Evolutionary conservation across 2,888 invertebrate species (phyloP).

Genomic region (Carabus problematicus): DNA sequence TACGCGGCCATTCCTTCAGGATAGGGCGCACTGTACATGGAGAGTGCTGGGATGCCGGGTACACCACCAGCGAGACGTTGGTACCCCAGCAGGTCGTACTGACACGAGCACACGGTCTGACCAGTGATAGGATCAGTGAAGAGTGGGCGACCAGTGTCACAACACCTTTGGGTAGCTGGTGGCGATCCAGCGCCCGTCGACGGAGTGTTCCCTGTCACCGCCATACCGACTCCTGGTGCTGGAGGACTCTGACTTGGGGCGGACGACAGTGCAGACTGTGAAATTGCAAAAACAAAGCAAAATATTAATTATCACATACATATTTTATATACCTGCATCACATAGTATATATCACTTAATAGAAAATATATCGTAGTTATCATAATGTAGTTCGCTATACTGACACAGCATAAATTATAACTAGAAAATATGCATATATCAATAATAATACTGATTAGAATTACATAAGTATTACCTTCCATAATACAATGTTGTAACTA

Average conservation of each 20-base stretch:
- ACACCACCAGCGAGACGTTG: conserved; percentile 74
- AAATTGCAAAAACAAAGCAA: conserved; percentile 41
- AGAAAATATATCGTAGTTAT: too few species aligned
- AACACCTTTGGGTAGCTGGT: conserved; percentile 71
- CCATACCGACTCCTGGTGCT: conserved; percentile 65
- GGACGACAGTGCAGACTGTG: conserved; percentile 65
- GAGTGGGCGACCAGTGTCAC: conserved; percentile 90
- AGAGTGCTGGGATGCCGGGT: conserved; percentile 75
- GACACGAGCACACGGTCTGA: conserved; percentile 89
- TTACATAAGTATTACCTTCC: not conserved
- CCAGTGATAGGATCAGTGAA: conserved; percentile 90
- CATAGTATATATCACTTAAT: not conserved
- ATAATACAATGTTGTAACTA: not conserved
- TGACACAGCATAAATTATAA: not conserved
- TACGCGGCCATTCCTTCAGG: conserved; percentile 86
- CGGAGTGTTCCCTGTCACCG: conserved; percentile 54
- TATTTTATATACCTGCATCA: not conserved
- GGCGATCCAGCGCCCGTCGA: conserved; percentile 63
- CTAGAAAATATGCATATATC: not conserved
- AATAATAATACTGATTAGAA: not conserved
- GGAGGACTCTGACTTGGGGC: conserved; percentile 67
- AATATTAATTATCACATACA: conserved; percentile 3
- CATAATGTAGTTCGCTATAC: too few species aligned
- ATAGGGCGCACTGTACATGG: conserved; percentile 83
- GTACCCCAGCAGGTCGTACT: conserved; percentile 87